Evolutionary conservation across 2,888 invertebrate genomes (phyloP).

Genomic region (Lottia scabra): DNA sequence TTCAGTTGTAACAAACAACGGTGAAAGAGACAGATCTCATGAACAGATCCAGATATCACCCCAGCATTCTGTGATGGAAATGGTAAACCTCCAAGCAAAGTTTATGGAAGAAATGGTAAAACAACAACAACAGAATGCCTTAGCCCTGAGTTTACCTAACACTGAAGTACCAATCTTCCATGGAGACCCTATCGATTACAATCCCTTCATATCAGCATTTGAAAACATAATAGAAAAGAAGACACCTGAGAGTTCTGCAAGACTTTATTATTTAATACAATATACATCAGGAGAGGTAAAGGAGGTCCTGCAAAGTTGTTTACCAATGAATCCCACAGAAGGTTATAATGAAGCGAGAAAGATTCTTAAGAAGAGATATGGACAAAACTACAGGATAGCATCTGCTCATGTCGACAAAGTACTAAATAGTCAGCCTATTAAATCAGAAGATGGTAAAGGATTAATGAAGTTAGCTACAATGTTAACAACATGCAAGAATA

Average conservation of each 20-base stretch:
- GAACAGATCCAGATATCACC: no score
- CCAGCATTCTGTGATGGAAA: no score
- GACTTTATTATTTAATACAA: conserved; percentile 6
- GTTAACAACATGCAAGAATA: conserved; percentile 26
- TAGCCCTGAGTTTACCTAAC: neutral
- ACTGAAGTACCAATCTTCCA: neutral
- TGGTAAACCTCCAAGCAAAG: no score
- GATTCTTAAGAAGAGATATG: neutral
- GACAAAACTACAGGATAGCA: neutral
- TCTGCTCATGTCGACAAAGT: neutral
- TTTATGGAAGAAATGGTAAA: neutral
- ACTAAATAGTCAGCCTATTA: neutral
- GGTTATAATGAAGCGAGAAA: conserved; percentile 1
- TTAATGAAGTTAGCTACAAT: conserved; percentile 26
- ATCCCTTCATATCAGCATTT: neutral
- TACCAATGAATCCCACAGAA: neutral
- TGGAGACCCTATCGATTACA: neutral
- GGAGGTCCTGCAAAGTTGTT: neutral
- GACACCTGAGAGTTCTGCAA: neutral
- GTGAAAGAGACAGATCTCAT: no score
- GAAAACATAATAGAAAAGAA: neutral
- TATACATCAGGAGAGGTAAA: conserved; percentile 11
- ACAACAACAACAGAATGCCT: neutral
- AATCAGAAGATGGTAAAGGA: conserved; percentile 14
- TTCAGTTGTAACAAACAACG: no score